Base-by-base conservation (phyloP, 2,888 invertebrate species). In the Crioceris asparagi region DNA sequence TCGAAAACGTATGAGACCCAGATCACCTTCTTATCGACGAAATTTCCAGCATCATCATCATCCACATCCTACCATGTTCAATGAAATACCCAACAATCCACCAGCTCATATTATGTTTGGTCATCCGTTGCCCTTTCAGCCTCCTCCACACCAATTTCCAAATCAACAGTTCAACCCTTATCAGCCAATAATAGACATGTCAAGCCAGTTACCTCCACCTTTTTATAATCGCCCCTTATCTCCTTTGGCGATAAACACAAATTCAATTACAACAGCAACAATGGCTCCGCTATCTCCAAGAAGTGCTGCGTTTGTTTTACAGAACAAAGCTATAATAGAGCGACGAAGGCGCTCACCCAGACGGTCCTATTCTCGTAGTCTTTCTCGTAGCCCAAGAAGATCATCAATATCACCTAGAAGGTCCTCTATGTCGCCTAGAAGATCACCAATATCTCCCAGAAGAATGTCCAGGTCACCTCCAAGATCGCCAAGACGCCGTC, bases 241-340 rank as follows among this genome's bases (percentile, higher is more conserved):
- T 2, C 64, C 62, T 2, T 48, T 64, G 7, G 38, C 45, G 4
- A 48, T 63, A 25, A 59, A 61, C 38, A 57, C 63, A 1, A 60
- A 62, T 32, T 44, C 52, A 11, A 39, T 52, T 15, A 45, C 49
- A 16, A 50, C 50, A 1, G 48, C 49, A 37, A 48, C 53, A 1
- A 53, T 60, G 53, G 65, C 64, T 3, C 64, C 64, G 1, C 45
- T 66, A 18, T 64, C 64, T 7, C 66, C 66, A 0, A 50, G 65
- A 46, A 65, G 65, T 46, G 65, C 65, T 5, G 63, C 64, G 11
- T 66, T 66, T 45, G 66, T 66, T 5, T 40, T 65, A 35, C 53
- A 65, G 49, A 66, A 66, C 45, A 56, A 62, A 12, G 62, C 63
- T 18, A 65, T 64, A 16, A 56, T 66, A n/a, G 65, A 65, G 36